Conservation (phyloP, 1,140 invertebrate species). For the Aphelenchoides fujianensis region DNA sequence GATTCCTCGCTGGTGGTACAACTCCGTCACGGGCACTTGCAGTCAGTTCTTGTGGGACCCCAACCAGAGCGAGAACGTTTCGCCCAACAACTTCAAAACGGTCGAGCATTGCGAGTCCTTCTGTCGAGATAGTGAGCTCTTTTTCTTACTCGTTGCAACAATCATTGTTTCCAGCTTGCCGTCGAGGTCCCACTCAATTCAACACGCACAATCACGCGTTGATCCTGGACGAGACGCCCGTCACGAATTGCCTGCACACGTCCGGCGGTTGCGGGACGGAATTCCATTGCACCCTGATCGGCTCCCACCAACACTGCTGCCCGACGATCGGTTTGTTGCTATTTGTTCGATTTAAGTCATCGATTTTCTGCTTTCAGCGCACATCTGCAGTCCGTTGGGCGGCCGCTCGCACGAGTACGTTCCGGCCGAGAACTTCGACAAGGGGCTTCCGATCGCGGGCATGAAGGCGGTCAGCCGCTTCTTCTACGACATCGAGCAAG, state of each 20-base stretch:
- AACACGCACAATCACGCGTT: conserved; percentile 28
- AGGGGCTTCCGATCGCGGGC: conserved; percentile 54
- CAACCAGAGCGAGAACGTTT: conserved; percentile 50
- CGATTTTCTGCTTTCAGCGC: conserved; percentile 31
- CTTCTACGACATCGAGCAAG: conserved; percentile 59
- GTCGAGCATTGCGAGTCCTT: conserved; percentile 58
- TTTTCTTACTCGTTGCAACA: no score
- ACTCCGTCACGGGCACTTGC: conserved; percentile 56
- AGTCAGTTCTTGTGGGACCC: conserved; percentile 59
- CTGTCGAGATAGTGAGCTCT: conserved; percentile 58
- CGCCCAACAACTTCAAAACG: conserved; percentile 58
- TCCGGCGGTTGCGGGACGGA: conserved; percentile 50
- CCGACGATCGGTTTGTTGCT: conserved; percentile 48
- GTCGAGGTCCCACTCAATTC: conserved; percentile 51
- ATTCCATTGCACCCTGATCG: conserved; percentile 51
- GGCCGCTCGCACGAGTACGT: conserved; percentile 39
- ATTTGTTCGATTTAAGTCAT: conserved; percentile 12
- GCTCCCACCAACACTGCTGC: conserved; percentile 58
- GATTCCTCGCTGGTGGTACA: conserved; percentile 59
- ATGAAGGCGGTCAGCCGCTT: conserved; percentile 49
- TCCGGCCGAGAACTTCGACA: conserved; percentile 53
- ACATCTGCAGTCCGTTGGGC: conserved; percentile 53
- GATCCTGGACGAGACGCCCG: conserved; percentile 55
- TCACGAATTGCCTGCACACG: conserved; percentile 50
- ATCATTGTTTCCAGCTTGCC: conserved; percentile 51